A percentile compares a stretch with the other conserved stretches of the same genome.
phyloP scores from a whole-genome alignment of 2,888 invertebrate species.

The Dioctria linearis region DNA sequence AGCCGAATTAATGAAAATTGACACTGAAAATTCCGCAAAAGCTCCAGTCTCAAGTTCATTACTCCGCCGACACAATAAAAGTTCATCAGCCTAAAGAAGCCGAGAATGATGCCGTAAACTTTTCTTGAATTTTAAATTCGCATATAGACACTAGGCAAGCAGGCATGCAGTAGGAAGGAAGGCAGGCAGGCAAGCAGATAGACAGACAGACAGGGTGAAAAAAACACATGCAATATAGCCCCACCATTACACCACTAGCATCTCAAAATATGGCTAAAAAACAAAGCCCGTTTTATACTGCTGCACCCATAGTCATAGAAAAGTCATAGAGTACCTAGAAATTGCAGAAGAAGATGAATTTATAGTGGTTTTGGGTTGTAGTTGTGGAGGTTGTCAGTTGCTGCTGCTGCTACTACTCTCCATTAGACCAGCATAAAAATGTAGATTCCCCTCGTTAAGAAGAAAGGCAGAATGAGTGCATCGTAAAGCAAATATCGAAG shows the following conservation, averaged over 20 bases:
- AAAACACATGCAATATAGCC: slow-evolving; percentile 14
- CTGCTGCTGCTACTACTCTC: neutral
- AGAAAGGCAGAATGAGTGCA: slow-evolving; percentile 29
- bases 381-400: neutral
- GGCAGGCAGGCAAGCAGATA: slow-evolving; percentile 2
- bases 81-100: slow-evolving; percentile 56
- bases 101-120: slow-evolving; percentile 28
- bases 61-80: slow-evolving; percentile 57
- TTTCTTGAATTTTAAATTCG: slow-evolving; percentile 16
- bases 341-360: neutral
- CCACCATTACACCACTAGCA: no score
- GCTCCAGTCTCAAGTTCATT: slow-evolving; percentile 56
- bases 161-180: no score
- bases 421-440: neutral
- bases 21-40: slow-evolving; percentile 28
- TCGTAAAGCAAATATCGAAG: slow-evolving; percentile 25
- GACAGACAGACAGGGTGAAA: slow-evolving; percentile 13
- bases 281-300: slow-evolving; percentile 25
- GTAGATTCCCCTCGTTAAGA: neutral
- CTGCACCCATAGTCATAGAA: neutral
- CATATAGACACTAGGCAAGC: neutral
- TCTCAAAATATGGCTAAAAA: neutral
- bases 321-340: no score
- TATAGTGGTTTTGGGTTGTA: neutral
- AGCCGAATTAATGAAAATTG: slow-evolving; percentile 1